Conservation (phyloP, 2,113 vertebrate species). For the Machaerirhynchus nigripectus region DNA sequence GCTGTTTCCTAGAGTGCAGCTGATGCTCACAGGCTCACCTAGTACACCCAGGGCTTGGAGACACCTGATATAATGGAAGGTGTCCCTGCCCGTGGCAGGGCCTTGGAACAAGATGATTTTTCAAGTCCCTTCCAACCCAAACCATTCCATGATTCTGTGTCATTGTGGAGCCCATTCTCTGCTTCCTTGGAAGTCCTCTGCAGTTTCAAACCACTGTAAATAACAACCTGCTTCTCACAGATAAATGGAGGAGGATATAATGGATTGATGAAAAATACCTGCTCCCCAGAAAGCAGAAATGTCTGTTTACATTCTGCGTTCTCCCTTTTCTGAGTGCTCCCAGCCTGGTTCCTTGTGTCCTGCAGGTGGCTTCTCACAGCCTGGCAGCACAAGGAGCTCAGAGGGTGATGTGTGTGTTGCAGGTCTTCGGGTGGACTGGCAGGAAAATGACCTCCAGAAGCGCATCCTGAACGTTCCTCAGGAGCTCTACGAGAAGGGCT, state of each 20-base stretch:
- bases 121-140: neutral
- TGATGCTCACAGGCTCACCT: neutral
- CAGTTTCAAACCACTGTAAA: constrained; percentile 27
- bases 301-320: neutral
- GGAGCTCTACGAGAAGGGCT: constrained; percentile 91
- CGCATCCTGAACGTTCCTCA: constrained; percentile 85
- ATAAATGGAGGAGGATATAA: neutral
- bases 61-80: neutral
- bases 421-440: constrained; percentile 94
- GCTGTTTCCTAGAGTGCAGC: neutral
- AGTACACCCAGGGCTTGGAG: neutral
- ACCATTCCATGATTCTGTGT: neutral
- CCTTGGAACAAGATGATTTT: neutral
- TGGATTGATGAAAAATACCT: neutral
- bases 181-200: constrained; percentile 16
- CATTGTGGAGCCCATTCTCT: constrained; percentile 5
- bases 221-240: constrained; percentile 15
- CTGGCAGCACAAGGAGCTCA: neutral
- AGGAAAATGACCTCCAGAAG: constrained; percentile 87
- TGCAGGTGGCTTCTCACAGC: fast-evolving
- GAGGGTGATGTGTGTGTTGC: neutral
- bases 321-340: neutral
- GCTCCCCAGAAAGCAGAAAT: neutral
- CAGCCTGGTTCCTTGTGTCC: neutral
- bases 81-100: neutral